Conservation (phyloP, 2,888 invertebrate species). For the Ophioninae sp. region DNA sequence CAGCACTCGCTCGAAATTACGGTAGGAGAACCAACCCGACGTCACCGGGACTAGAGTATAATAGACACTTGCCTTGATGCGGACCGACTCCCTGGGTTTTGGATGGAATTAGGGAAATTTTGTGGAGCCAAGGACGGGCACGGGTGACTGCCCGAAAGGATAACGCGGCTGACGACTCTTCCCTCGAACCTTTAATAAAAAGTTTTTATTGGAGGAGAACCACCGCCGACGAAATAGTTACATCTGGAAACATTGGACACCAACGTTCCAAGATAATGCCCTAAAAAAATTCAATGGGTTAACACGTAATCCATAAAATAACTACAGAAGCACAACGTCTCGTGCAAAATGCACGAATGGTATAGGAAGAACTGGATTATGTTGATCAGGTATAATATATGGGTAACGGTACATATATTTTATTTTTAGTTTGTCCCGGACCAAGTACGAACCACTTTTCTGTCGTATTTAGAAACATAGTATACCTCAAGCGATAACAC, state of each 20-base stretch:
- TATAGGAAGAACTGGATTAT: neutral
- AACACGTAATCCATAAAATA: neutral
- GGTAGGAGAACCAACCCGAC: constrained; percentile 63
- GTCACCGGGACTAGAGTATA: constrained; percentile 66
- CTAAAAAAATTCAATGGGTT: neutral
- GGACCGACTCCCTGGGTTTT: constrained; percentile 61
- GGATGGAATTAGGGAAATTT: constrained; percentile 62
- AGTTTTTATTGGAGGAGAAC: constrained; percentile 43
- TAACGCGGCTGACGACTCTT: constrained; percentile 50
- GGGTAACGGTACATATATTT: neutral
- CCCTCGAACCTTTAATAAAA: constrained; percentile 55
- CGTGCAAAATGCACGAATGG: neutral
- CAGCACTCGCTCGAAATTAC: constrained; percentile 71
- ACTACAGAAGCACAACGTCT: neutral
- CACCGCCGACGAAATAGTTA: constrained; percentile 12
- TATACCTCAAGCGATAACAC: no score
- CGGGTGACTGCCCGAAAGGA: constrained; percentile 50
- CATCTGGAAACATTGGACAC: neutral
- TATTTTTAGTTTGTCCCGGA: no score
- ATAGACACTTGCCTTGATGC: constrained; percentile 65
- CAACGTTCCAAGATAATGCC: neutral
- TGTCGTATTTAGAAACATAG: no score
- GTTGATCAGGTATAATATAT: neutral
- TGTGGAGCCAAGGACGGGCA: neutral
- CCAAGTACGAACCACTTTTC: no score